phyloP scores from a whole-genome alignment of 2,113 vertebrate genomes.

The Dromaius novaehollandiae region DNA sequence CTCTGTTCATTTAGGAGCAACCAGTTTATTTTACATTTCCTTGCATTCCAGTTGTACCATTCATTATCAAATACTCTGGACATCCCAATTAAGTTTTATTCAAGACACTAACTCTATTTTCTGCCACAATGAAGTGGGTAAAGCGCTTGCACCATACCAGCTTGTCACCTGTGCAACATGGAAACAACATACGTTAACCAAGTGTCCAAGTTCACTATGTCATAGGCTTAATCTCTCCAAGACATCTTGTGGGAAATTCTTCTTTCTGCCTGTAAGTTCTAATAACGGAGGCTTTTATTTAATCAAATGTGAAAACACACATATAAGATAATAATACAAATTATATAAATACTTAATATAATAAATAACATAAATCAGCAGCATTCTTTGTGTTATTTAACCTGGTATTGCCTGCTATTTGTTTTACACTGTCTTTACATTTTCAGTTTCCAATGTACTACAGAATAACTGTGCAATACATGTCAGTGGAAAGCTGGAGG shows the following conservation, averaged over 20 bases:
- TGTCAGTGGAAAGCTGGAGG: background rate
- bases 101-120: background rate
- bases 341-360: too few species aligned
- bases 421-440: background rate
- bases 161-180: fast-evolving
- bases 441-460: background rate
- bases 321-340: too few species aligned
- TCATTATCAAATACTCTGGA: background rate
- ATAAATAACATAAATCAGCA: background rate
- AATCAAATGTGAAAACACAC: background rate
- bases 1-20: background rate
- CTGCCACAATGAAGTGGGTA: background rate
- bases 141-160: fast-evolving
- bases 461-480: background rate
- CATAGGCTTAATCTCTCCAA: background rate
- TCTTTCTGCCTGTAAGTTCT: background rate
- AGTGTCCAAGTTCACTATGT: background rate
- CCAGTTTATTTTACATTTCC: background rate
- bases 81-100: background rate
- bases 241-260: background rate
- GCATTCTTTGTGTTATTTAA: background rate
- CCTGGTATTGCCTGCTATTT: background rate
- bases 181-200: background rate
- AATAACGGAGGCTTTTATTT: background rate
- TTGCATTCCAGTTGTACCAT: background rate